Percentiles rank a stretch among this genome's conserved stretches.
These are phyloP conservation scores for Ctenosaura bakeri DNA, from an alignment of 2,797 vertebrate genomes.

Conservation along the genomic window DNA sequence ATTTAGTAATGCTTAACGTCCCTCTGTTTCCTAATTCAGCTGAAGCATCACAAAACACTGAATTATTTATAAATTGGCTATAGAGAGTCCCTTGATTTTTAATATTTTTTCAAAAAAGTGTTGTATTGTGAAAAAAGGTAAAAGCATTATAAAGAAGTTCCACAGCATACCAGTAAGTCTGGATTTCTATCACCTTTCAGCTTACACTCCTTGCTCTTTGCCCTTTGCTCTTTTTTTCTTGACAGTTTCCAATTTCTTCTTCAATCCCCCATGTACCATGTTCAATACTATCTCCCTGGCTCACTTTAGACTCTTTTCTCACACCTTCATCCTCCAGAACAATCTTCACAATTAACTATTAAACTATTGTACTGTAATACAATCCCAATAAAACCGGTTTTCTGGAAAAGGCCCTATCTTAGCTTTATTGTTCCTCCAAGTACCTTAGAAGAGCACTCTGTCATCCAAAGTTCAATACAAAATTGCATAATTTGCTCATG, in stretches of 20 bases:
- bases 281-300: background rate
- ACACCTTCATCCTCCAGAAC: background rate
- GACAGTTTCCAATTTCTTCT: background rate
- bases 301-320: background rate
- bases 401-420: background rate
- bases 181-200: too few species aligned
- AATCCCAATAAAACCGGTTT: background rate
- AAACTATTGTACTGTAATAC: background rate
- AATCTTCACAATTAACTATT: background rate
- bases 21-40: background rate
- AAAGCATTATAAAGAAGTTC: too few species aligned
- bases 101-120: too few species aligned
- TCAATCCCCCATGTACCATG: background rate
- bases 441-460: background rate
- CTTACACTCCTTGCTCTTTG: too few species aligned
- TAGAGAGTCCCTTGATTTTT: background rate
- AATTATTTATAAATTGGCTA: background rate
- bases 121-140: too few species aligned
- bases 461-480: background rate
- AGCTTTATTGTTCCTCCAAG: background rate
- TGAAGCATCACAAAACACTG: background rate
- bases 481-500: background rate
- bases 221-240: too few species aligned
- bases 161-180: too few species aligned
- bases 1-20: background rate